These are phyloP conservation scores for Psettodes erumei DNA, from an alignment of 2,113 vertebrate species.

Conservation along the genomic window DNA sequence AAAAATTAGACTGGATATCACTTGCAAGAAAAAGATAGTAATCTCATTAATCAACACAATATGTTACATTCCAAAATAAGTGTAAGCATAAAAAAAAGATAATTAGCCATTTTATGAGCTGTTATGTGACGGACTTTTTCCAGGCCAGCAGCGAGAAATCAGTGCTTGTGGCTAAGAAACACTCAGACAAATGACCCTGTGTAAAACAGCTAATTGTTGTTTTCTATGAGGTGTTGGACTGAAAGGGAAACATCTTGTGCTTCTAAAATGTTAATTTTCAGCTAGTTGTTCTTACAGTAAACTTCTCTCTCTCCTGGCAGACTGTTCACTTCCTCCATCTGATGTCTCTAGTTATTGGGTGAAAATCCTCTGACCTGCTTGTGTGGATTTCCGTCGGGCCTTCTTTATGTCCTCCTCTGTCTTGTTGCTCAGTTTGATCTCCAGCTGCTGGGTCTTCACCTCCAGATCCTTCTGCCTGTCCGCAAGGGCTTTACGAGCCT, in stretches of 20 bases:
- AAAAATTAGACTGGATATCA: too few species aligned
- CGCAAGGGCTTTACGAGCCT: slow-evolving; percentile 94
- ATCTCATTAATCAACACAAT: too few species aligned
- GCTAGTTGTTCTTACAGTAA: background rate
- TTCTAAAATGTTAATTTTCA: background rate
- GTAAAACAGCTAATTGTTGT: background rate
- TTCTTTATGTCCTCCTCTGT: slow-evolving; percentile 99
- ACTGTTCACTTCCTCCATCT: background rate
- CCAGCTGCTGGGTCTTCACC: slow-evolving; percentile 97
- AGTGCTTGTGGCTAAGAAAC: too few species aligned
- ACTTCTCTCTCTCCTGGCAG: background rate
- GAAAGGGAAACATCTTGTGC: background rate
- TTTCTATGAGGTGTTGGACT: too few species aligned
- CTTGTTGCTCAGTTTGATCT: slow-evolving; percentile 98
- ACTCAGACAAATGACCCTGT: background rate
- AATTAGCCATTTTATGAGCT: too few species aligned
- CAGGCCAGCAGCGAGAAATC: too few species aligned
- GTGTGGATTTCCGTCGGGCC: slow-evolving; percentile 95
- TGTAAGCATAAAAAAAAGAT: too few species aligned
- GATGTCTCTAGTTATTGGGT: background rate
- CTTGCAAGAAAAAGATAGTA: too few species aligned
- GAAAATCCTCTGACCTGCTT: slow-evolving; percentile 93
- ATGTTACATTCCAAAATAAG: too few species aligned
- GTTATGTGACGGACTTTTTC: too few species aligned
- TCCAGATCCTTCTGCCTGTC: slow-evolving; percentile 98